These are phyloP conservation scores for Novumbra hubbsi DNA, from an alignment of 2,797 vertebrate genomes.

Conservation along the genomic window DNA sequence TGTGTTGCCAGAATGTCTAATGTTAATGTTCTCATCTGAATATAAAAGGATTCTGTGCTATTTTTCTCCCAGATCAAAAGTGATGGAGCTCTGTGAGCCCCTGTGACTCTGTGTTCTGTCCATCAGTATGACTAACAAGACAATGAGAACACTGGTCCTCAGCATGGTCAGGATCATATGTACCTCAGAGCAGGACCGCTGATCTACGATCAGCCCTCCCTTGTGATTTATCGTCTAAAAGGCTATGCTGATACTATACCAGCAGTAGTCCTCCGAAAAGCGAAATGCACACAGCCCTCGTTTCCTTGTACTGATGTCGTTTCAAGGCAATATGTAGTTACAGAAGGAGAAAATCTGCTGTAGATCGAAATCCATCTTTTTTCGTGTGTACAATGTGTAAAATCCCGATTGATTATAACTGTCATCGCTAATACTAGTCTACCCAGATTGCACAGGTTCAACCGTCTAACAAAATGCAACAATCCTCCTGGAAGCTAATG, in stretches of 20 bases:
- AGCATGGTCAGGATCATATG: background rate
- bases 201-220: background rate
- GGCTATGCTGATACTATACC: background rate
- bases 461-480: background rate
- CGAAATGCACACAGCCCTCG: constrained; percentile 29
- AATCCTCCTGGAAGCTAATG: background rate
- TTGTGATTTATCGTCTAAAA: background rate
- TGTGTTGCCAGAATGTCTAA: constrained; percentile 73
- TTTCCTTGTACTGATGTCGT: constrained; percentile 41
- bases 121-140: constrained; percentile 72
- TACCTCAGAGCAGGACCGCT: background rate
- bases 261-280: background rate
- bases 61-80: constrained; percentile 65
- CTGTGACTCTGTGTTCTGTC: constrained; percentile 60
- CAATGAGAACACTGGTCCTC: constrained; percentile 69
- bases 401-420: background rate
- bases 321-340: background rate
- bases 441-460: constrained; percentile 1
- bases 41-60: constrained; percentile 77
- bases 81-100: constrained; percentile 51
- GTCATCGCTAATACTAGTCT: background rate
- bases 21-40: constrained; percentile 84
- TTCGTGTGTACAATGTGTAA: background rate
- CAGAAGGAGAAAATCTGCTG: background rate
- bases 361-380: background rate